Conservation (phyloP, 2,888 invertebrate species). For the Idaea straminata region DNA sequence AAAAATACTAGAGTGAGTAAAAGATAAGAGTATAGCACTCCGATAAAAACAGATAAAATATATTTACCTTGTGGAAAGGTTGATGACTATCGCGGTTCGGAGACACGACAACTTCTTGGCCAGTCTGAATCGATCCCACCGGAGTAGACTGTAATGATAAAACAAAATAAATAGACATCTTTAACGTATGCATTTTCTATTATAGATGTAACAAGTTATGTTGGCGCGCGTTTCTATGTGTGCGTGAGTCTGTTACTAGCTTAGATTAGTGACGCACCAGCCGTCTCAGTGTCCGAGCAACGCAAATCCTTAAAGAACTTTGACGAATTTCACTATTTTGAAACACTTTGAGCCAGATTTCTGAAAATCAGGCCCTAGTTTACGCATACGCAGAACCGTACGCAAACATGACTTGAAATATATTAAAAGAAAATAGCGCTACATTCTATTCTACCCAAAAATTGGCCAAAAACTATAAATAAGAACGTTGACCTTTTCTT, state of each 20-base stretch:
- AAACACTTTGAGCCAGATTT: no score
- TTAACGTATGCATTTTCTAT: slow-evolving; percentile 5
- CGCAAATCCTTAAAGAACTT: no score
- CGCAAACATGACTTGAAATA: no score
- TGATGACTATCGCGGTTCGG: slow-evolving; percentile 93
- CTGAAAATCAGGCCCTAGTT: no score
- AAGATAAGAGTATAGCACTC: slow-evolving; percentile 4
- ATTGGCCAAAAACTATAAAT: background rate
- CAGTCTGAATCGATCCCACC: slow-evolving; percentile 94
- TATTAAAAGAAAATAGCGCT: background rate
- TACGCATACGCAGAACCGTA: no score
- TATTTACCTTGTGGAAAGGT: slow-evolving; percentile 86
- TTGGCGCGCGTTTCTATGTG: no score
- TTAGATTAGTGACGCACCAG: no score
- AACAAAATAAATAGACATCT: slow-evolving; percentile 6
- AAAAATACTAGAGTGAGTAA: background rate
- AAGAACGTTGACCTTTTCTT: background rate
- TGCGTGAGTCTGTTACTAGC: no score
- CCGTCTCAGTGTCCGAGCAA: no score
- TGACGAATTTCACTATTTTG: no score
- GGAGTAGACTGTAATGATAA: slow-evolving; percentile 90
- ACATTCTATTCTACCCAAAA: slow-evolving; percentile 8
- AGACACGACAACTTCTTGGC: slow-evolving; percentile 94
- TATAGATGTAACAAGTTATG: no score
- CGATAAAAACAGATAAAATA: slow-evolving; percentile 8